Base-by-base conservation (phyloP, 92 coral and sea anemone genomes). In the Paramuricea clavata region DNA sequence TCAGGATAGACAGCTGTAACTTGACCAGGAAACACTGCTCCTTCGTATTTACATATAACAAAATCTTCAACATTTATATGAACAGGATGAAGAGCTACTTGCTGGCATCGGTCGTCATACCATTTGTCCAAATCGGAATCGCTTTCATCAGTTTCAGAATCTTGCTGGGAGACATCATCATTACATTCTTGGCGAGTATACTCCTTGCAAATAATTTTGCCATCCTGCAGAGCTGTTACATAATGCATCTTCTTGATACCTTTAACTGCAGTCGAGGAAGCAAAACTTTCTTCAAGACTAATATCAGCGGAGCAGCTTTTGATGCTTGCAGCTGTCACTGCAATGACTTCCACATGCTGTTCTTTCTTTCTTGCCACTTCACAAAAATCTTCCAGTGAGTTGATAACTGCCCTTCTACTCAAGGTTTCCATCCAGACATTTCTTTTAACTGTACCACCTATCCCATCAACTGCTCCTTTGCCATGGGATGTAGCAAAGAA, bases 351-450 rank as follows among this genome's bases (percentile, higher is more conserved):
- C 12, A 65, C 72, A 26, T 65, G 39, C 39, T 65, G 35, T 19
- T 65, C 39, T 65, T 65, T 65, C 72, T 28, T 33, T 26, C 2
- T 28, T 26, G 72, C 72, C 6, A 65, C 72, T 65, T 65, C 21
- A 16, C 72, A 28, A 77, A 78, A 89, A 68, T 84, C 86, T 26
- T 85, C 82, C 81, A 78, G 59, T 67, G 86, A 77, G 86, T 61
- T 89, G 19, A 84, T 89, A 60, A 85, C 86, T 54, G 49, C 89
- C 74, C 42, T 81, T 52, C 89, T 50, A 49, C 92, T 85, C 57
- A 85, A 75, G 64, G 92, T 85, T 68, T 84, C 86, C 87, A 88
- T 82, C 87, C 91, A 88, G 72, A 88, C 87, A 82, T 82, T 82
- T 74, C 74, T 79, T 80, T 87, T 87, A 21, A 87, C 87, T 19